These are phyloP conservation scores for Acronicta leporina DNA, from an alignment of 2,888 invertebrate species.

Conservation along the genomic window DNA sequence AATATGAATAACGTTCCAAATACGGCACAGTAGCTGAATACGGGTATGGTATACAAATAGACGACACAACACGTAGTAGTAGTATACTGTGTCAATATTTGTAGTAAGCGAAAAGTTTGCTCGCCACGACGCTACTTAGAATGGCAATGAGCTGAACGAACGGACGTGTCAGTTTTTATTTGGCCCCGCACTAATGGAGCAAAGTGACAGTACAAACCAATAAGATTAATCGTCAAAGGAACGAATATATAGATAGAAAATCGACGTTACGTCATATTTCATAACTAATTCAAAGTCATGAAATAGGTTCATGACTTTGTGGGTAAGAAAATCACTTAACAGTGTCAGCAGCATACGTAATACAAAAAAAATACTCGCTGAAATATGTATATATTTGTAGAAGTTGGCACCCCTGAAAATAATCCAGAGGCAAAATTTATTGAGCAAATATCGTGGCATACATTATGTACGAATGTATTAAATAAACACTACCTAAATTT, in stretches of 20 bases:
- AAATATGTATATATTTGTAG: too few relatives aligned
- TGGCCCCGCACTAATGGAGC: constrained; percentile 54
- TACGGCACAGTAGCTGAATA: constrained; percentile 34
- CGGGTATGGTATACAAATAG: constrained; percentile 48
- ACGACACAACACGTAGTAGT: constrained; percentile 51
- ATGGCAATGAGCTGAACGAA: constrained; percentile 59
- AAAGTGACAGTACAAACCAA: constrained; percentile 40
- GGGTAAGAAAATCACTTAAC: too few relatives aligned
- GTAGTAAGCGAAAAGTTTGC: constrained; percentile 53
- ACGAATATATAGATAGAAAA: constrained; percentile 31
- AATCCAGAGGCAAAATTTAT: neutral
- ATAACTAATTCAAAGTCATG: too few relatives aligned
- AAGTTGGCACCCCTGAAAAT: too few relatives aligned
- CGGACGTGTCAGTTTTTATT: constrained; percentile 70
- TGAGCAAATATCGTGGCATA: neutral
- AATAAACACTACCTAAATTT: constrained; percentile 13
- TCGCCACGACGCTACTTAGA: constrained; percentile 42
- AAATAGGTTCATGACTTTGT: too few relatives aligned
- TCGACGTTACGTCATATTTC: constrained; percentile 7
- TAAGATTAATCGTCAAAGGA: constrained; percentile 32
- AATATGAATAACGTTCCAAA: constrained; percentile 43
- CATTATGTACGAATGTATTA: constrained; percentile 2
- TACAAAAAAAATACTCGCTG: too few relatives aligned
- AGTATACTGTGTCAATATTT: constrained; percentile 53
- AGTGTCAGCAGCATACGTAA: too few relatives aligned